Evolutionary conservation across 1,140 invertebrate genomes (phyloP), one percentile per base, ranked within the genome.

Genomic region (Saccostrea cuccullata): DNA sequence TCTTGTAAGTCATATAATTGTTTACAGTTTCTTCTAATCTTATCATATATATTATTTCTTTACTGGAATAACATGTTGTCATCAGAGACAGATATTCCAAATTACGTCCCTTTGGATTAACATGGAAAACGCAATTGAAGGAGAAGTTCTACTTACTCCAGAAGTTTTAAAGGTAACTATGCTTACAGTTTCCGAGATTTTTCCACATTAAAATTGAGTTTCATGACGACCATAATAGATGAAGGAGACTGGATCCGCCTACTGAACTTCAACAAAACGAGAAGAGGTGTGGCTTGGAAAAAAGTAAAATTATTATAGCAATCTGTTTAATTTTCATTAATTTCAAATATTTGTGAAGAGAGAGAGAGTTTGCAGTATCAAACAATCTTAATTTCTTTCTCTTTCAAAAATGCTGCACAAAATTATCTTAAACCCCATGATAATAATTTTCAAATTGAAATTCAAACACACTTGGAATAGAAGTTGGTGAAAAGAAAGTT

Each of bases 11-110:
- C n/a, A n/a, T n/a, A n/a, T 8, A 8, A 47, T 47, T 47, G 2
- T 47, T 47, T 47, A 47, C 9, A n/a, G n/a, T n/a, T n/a, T n/a
- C n/a, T n/a, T n/a, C n/a, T n/a, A n/a, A n/a, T n/a, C n/a, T n/a
- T n/a, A n/a, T n/a, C n/a, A n/a, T n/a, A n/a, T n/a, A n/a, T n/a
- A n/a, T n/a, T n/a, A n/a, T n/a, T n/a, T n/a, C n/a, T n/a, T 8
- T 77, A 77, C 15, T 77, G 70, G 70, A 26, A 77, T 17, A 77
- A 26, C 30, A 30, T 30, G 15, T 77, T 77, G 70, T 77, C 70
- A 77, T 26, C 70, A 12, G 70, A 77, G 8, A 77, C 70, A n/a
- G n/a, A n/a, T n/a, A n/a, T n/a, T n/a, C n/a, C n/a, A n/a, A n/a
- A n/a, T n/a, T n/a, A n/a, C n/a, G n/a, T n/a, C n/a, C n/a, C n/a